Conservation (phyloP, 1,140 invertebrate genomes). For the Helicoverpa armigera region DNA sequence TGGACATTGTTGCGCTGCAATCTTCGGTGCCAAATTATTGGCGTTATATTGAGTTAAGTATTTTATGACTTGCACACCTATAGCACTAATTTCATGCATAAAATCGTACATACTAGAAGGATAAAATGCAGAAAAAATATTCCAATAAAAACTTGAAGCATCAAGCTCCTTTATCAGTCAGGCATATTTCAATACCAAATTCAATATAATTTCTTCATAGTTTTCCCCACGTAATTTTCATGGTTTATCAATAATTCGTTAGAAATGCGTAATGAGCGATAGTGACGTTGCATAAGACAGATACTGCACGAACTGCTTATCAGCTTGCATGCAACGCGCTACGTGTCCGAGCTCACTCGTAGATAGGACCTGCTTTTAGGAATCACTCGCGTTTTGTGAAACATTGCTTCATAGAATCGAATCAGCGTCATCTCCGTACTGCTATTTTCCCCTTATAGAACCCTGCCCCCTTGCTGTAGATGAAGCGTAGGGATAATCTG, state of each 20-base stretch:
- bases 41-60: background rate
- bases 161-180: background rate
- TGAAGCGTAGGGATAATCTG: too few relatives aligned
- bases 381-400: background rate
- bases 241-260: conserved; percentile 58
- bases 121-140: too few relatives aligned
- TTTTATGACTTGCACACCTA: background rate
- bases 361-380: conserved; percentile 6
- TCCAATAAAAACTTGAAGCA: background rate
- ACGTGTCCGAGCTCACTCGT: conserved; percentile 57
- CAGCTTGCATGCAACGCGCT: conserved; percentile 49
- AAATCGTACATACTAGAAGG: too few relatives aligned
- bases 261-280: conserved; percentile 55
- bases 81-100: background rate
- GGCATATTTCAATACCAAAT: background rate
- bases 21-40: background rate
- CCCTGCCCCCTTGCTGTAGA: too few relatives aligned
- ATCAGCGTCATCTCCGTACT: too few relatives aligned
- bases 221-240: conserved; percentile 54
- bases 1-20: background rate
- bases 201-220: background rate
- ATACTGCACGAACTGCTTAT: conserved; percentile 66
- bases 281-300: conserved; percentile 50
- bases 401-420: background rate
- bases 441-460: too few relatives aligned